These are phyloP conservation scores for Epinotia demarniana DNA, from an alignment of 2,888 invertebrate genomes.

Conservation along the genomic window DNA sequence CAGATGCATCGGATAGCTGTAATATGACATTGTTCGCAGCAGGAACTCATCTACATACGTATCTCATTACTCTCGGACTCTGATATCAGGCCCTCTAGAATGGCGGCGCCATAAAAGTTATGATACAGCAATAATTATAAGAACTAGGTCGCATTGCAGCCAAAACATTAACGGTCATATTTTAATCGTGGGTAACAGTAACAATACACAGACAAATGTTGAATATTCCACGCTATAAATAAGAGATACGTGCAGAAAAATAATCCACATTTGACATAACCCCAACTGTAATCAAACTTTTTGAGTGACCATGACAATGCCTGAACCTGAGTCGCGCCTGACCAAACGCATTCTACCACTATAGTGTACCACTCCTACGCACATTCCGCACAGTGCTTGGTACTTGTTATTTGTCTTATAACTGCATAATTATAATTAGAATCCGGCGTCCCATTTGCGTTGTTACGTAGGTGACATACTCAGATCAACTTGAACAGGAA, in stretches of 20 bases:
- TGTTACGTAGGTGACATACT: constrained; percentile 21
- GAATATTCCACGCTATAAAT: neutral
- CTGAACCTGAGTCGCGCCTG: constrained; percentile 17
- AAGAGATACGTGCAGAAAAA: neutral
- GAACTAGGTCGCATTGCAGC: constrained; percentile 46
- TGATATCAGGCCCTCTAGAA: constrained; percentile 55
- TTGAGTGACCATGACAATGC: constrained; percentile 26
- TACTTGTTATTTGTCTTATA: constrained; percentile 29
- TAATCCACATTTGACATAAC: neutral
- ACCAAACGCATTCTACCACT: constrained; percentile 41
- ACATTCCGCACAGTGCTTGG: constrained; percentile 22
- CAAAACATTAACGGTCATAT: constrained; percentile 14
- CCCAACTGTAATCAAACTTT: constrained; percentile 6
- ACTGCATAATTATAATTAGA: constrained; percentile 16
- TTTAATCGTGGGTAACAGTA: neutral
- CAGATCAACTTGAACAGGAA: constrained; percentile 3
- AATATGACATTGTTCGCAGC: constrained; percentile 73
- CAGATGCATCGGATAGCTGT: constrained; percentile 60
- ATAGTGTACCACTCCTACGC: constrained; percentile 41
- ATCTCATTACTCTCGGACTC: constrained; percentile 67
- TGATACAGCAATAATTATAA: constrained; percentile 48
- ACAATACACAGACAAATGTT: neutral
- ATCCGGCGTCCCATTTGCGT: neutral
- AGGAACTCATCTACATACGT: constrained; percentile 64
- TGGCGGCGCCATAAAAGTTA: constrained; percentile 55